Percentiles rank a stretch among this genome's conserved stretches.
Conservation (phyloP, 2,797 vertebrate species). For the Percopsis omiscomaycus region DNA sequence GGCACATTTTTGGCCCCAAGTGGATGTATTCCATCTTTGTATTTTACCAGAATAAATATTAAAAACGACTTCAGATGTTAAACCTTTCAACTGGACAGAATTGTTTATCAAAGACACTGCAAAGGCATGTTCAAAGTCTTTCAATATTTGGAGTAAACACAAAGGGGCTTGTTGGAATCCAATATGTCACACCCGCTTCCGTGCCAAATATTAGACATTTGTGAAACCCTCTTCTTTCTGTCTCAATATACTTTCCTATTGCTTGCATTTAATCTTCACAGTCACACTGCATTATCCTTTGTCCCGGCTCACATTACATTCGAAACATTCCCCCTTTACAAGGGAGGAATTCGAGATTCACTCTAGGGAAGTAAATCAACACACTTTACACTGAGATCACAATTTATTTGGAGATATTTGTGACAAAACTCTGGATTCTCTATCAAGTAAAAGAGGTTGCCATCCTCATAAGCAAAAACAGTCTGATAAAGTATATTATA, state of each 20-base stretch:
- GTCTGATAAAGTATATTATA: not conserved
- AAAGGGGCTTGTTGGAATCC: slow-evolving; percentile 17
- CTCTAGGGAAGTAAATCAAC: slow-evolving; percentile 11
- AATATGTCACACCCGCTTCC: slow-evolving; percentile 13
- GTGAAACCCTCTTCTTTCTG: slow-evolving; percentile 6
- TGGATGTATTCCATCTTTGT: slow-evolving; percentile 9
- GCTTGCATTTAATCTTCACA: slow-evolving; percentile 21
- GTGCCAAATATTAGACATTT: slow-evolving; percentile 20
- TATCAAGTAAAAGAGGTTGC: slow-evolving; percentile 2
- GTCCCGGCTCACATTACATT: slow-evolving; percentile 10
- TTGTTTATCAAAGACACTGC: slow-evolving; percentile 9
- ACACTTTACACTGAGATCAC: slow-evolving; percentile 19
- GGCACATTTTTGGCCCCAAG: slow-evolving; percentile 2
- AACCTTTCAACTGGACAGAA: not conserved
- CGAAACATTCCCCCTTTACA: slow-evolving; percentile 4
- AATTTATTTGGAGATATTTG: not conserved
- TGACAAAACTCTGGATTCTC: slow-evolving; percentile 4
- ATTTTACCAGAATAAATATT: slow-evolving; percentile 1
- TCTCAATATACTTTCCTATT: not conserved
- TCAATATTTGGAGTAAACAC: slow-evolving; percentile 8
- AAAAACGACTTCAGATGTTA: not conserved
- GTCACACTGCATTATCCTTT: slow-evolving; percentile 1
- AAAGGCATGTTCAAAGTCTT: not conserved
- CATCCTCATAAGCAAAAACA: not conserved
- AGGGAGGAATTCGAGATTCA: slow-evolving; percentile 5